Conservation (phyloP, 2,797 vertebrate species). For the Balearica regulorum region DNA sequence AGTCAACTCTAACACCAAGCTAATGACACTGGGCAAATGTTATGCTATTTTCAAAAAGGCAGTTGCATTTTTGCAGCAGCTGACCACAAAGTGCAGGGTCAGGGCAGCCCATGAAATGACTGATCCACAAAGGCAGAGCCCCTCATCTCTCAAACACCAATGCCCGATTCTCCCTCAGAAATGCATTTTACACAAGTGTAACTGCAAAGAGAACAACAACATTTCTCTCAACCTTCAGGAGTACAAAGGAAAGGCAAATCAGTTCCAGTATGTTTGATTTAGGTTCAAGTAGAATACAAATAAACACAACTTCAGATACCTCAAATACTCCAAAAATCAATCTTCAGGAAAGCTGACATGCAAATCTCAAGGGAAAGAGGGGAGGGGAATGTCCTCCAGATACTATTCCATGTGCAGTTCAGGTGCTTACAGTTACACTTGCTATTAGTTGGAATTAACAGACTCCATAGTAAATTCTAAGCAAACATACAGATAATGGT, state of each 20-base stretch:
- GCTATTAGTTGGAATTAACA: background rate
- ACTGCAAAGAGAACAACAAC: background rate
- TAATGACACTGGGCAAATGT: background rate
- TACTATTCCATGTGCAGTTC: background rate
- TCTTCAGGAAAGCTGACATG: background rate
- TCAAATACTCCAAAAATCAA: background rate
- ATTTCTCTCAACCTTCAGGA: background rate
- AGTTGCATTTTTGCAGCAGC: background rate
- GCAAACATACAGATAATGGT: background rate
- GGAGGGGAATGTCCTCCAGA: background rate
- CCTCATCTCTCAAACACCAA: background rate
- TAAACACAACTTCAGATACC: background rate
- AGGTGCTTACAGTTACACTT: background rate
- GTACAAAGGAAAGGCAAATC: background rate
- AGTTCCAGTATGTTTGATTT: background rate
- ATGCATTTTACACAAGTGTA: background rate
- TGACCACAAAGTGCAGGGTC: background rate
- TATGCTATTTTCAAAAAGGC: background rate
- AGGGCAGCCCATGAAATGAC: background rate
- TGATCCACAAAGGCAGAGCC: background rate
- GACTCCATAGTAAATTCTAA: background rate
- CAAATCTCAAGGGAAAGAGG: fast-evolving
- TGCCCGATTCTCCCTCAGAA: background rate
- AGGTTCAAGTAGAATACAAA: background rate
- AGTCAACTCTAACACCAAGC: background rate